Conservation (phyloP, 53 echinoderm and acorn worm species). For the Arbacia lixula region DNA sequence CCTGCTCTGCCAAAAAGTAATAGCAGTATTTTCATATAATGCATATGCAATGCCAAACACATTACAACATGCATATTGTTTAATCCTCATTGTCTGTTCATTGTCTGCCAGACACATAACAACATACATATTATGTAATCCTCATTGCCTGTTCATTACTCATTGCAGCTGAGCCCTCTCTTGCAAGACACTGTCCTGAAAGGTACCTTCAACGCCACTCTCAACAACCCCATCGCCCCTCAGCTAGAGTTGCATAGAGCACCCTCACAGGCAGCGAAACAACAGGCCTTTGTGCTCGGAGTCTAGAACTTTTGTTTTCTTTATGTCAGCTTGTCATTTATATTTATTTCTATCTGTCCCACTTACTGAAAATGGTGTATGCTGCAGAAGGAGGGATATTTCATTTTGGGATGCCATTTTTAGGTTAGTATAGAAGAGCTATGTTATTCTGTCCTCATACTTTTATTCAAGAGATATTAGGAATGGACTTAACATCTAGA, state of each 20-base stretch:
- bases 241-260: constrained; percentile 64
- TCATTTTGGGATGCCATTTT: too few species aligned
- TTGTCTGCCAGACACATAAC: too few species aligned
- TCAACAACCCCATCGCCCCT: constrained; percentile 93
- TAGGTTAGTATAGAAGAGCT: too few species aligned
- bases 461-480: too few species aligned
- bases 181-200: constrained; percentile 94
- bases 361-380: neutral
- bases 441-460: too few species aligned
- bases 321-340: neutral
- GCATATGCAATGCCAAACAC: too few species aligned
- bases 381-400: neutral
- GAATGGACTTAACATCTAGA: too few species aligned
- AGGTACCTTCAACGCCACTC: constrained; percentile 95
- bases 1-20: too few species aligned
- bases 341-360: neutral
- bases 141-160: neutral
- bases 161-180: constrained; percentile 87
- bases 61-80: too few species aligned
- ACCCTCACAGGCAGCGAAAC: constrained; percentile 50
- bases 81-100: neutral
- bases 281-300: constrained; percentile 87
- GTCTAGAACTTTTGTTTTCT: constrained; percentile 56
- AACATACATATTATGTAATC: too few species aligned
- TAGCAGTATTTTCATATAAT: too few species aligned